phyloP scores from a whole-genome alignment of 2,888 invertebrate species.

The Andrena bucephala region DNA sequence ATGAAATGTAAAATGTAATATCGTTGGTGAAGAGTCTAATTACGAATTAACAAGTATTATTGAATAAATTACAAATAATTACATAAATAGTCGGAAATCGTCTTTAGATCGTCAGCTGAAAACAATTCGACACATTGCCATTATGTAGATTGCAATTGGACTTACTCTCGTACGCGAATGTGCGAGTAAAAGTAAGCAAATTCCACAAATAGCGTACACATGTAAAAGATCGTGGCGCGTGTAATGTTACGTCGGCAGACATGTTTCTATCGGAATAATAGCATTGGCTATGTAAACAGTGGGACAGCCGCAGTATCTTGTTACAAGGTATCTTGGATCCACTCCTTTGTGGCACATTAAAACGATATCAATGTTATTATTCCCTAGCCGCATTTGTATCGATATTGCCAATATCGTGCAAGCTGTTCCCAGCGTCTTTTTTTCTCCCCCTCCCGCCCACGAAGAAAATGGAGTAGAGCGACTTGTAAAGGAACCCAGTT shows the following conservation, averaged over 20 bases:
- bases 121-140: neutral
- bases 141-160: neutral
- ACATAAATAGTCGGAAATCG: neutral
- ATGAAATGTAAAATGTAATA: neutral
- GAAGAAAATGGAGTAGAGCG: conserved; percentile 18
- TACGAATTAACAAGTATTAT: neutral
- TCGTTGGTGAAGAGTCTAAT: neutral
- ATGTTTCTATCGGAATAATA: conserved; percentile 33
- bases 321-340: conserved; percentile 18
- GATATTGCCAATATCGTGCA: conserved; percentile 45
- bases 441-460: conserved; percentile 1
- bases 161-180: neutral
- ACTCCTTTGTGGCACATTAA: conserved; percentile 3
- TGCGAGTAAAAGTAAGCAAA: neutral
- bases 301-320: conserved; percentile 1
- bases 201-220: conserved; percentile 22
- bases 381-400: conserved; percentile 11
- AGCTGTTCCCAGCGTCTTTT: conserved; percentile 9
- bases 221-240: conserved; percentile 12
- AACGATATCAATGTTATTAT: conserved; percentile 35
- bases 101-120: neutral
- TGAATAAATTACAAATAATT: neutral
- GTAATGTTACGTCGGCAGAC: conserved; percentile 16
- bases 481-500: conserved; percentile 42
- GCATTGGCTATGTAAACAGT: conserved; percentile 33